Conservation (phyloP, 2,797 vertebrate genomes). For the Phylloscopus collybita region DNA sequence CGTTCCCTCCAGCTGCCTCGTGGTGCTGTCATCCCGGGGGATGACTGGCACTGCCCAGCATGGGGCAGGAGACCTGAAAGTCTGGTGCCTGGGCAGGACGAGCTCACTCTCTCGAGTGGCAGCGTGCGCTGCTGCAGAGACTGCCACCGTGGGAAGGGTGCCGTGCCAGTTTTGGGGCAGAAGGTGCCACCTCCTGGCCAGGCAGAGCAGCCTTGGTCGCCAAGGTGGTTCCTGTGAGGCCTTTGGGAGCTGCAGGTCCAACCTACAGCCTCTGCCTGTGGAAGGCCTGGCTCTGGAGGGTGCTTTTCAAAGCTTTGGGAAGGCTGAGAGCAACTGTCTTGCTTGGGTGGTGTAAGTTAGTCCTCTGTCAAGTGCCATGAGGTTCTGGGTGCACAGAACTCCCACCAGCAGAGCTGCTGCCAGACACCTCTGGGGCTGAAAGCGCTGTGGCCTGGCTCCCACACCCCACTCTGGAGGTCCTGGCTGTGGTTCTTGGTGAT, state of each 20-base stretch:
- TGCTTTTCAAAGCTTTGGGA: not conserved
- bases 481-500: not conserved
- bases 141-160: accelerated
- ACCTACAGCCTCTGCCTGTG: accelerated
- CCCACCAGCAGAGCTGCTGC: not conserved
- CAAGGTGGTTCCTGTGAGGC: not conserved
- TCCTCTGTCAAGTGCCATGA: not conserved
- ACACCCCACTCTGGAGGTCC: not conserved
- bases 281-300: not conserved
- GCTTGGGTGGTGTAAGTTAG: not conserved
- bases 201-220: accelerated
- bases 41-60: accelerated
- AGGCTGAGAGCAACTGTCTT: not conserved
- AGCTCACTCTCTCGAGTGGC: accelerated
- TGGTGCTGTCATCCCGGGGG: accelerated
- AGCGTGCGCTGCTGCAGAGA: accelerated
- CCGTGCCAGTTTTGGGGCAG: not conserved
- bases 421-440: not conserved
- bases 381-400: not conserved
- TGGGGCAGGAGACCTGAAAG: not conserved
- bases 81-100: not conserved
- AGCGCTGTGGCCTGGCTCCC: not conserved
- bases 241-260: not conserved
- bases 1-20: not conserved
- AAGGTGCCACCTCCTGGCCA: not conserved